Percentiles rank a stretch among this genome's conserved stretches.
phyloP scores from a whole-genome alignment of 2,888 invertebrate species.

The Bursaphelenchus okinawaensis region DNA sequence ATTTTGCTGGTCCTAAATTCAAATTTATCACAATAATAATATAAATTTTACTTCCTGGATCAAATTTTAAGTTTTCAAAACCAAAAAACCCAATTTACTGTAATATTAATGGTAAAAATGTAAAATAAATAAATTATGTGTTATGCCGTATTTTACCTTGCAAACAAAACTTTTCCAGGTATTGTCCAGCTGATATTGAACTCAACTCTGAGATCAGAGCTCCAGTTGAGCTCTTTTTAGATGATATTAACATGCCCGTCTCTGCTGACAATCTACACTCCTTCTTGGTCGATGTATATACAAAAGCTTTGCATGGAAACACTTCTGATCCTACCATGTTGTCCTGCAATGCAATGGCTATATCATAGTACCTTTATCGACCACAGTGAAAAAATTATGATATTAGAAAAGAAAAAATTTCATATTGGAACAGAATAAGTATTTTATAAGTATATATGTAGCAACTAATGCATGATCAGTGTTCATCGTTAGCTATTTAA shows the following conservation, averaged over 20 bases:
- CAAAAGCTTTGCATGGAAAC: conserved; percentile 52
- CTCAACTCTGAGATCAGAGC: conserved; percentile 32
- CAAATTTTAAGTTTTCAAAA: background rate
- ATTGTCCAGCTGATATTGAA: conserved; percentile 43
- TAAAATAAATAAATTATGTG: too few species aligned
- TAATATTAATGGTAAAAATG: too few species aligned
- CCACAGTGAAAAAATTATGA: background rate
- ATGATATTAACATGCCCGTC: conserved; percentile 22
- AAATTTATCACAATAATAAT: too few species aligned
- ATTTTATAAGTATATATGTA: too few species aligned
- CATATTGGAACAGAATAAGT: background rate
- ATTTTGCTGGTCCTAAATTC: conserved; percentile 37
- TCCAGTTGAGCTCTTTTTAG: background rate
- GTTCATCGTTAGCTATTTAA: too few species aligned
- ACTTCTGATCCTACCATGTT: conserved; percentile 43
- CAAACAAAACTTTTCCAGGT: conserved; percentile 53
- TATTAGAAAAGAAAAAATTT: background rate
- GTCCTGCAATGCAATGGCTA: conserved; percentile 25
- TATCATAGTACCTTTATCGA: background rate
- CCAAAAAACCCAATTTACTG: too few species aligned
- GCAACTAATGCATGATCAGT: too few species aligned
- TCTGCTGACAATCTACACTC: conserved; percentile 53
- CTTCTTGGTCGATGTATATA: conserved; percentile 40
- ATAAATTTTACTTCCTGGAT: too few species aligned
- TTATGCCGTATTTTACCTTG: conserved; percentile 27